A percentile compares a stretch with the other conserved stretches of the same genome.
Conservation (phyloP, 2,888 invertebrate genomes). For the Chymomyza amoena region DNA sequence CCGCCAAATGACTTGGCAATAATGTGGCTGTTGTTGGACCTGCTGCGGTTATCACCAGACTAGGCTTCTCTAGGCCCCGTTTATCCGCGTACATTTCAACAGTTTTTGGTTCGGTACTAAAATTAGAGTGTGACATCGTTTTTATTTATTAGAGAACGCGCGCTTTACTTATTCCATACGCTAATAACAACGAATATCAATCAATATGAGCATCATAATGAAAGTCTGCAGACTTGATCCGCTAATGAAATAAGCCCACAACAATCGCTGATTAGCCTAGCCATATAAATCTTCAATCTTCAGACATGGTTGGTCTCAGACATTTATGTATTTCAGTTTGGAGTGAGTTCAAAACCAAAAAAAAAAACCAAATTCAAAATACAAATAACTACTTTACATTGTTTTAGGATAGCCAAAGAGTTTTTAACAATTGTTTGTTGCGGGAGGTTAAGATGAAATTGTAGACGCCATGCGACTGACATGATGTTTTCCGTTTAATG, state of each 20-base stretch:
- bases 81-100: conserved; percentile 65
- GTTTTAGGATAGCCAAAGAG: conserved; percentile 45
- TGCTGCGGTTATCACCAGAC: conserved; percentile 33
- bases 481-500: conserved; percentile 47
- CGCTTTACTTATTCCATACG: not conserved
- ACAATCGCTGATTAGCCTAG: not conserved
- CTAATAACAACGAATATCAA: conserved; percentile 24
- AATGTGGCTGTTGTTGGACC: conserved; percentile 34
- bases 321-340: conserved; percentile 41
- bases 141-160: conserved; percentile 26
- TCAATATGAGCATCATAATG: conserved; percentile 34
- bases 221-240: conserved; percentile 59
- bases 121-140: conserved; percentile 30
- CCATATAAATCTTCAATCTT: conserved; percentile 9
- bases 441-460: not conserved
- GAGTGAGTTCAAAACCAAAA: conserved; percentile 31
- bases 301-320: conserved; percentile 47
- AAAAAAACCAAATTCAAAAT: not conserved
- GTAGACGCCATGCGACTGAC: not conserved
- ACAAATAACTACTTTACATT: conserved; percentile 58
- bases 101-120: conserved; percentile 57
- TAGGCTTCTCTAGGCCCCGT: conserved; percentile 60
- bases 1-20: conserved; percentile 47
- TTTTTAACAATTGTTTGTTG: conserved; percentile 10
- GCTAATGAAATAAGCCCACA: conserved; percentile 61